A percentile compares a stretch with the other conserved stretches of the same genome.
Conservation (phyloP, 2,797 vertebrate species). For the Helarctos malayanus region DNA sequence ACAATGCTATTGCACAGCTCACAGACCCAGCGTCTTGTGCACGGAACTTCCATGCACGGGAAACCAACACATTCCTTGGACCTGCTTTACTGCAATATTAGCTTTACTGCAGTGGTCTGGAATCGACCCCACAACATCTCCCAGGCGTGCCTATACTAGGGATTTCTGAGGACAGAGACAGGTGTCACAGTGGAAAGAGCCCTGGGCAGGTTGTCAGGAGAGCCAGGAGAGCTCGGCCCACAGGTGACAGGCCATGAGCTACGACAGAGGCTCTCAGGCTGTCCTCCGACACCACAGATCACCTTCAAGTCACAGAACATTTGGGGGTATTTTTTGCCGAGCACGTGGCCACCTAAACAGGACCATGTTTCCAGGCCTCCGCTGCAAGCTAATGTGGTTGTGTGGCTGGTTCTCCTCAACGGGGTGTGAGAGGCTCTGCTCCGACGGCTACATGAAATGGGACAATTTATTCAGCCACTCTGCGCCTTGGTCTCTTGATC, state of each 20-base stretch:
- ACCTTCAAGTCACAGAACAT: not conserved
- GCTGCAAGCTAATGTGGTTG: not conserved
- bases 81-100: not conserved
- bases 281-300: no score
- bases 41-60: accelerated
- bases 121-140: accelerated
- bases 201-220: not conserved
- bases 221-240: no score
- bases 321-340: not conserved
- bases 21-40: not conserved
- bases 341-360: not conserved
- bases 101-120: not conserved
- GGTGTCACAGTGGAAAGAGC: not conserved
- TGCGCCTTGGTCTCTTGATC: not conserved
- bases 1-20: not conserved
- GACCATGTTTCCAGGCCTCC: not conserved
- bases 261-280: no score
- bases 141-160: not conserved
- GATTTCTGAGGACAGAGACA: not conserved
- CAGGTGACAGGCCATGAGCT: not conserved
- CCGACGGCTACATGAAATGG: not conserved
- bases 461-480: not conserved
- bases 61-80: not conserved
- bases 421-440: not conserved
- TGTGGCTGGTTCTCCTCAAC: not conserved